These are phyloP conservation scores for Novumbra hubbsi DNA, from an alignment of 2,797 vertebrate species.

Conservation along the genomic window DNA sequence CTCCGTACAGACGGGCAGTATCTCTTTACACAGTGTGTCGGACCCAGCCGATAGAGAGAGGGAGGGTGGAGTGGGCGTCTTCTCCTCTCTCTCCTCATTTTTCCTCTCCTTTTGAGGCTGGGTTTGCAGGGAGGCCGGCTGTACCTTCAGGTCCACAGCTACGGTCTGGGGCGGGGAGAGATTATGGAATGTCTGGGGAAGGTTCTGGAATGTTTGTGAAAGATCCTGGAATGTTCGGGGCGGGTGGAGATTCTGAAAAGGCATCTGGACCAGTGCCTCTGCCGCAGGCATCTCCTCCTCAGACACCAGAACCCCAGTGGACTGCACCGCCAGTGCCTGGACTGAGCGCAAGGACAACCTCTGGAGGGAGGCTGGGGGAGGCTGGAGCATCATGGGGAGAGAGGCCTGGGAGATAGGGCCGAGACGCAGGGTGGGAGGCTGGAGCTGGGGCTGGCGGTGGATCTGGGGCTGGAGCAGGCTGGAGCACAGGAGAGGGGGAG, in stretches of 20 bases:
- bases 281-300: slow-evolving; percentile 85
- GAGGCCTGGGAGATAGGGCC: slow-evolving; percentile 68
- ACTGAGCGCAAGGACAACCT: slow-evolving; percentile 82
- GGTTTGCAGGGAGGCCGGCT: slow-evolving; percentile 68
- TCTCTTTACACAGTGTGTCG: slow-evolving; percentile 70
- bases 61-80: slow-evolving; percentile 66
- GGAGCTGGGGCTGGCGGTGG: slow-evolving; percentile 77
- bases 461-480: slow-evolving; percentile 82
- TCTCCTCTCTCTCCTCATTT: slow-evolving; percentile 76
- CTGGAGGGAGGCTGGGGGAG: slow-evolving; percentile 76
- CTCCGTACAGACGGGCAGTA: slow-evolving; percentile 49
- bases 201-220: slow-evolving; percentile 35
- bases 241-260: slow-evolving; percentile 80
- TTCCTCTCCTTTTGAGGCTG: slow-evolving; percentile 68
- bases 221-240: slow-evolving; percentile 75
- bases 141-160: slow-evolving; percentile 90
- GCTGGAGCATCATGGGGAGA: slow-evolving; percentile 69
- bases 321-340: slow-evolving; percentile 83
- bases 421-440: slow-evolving; percentile 70
- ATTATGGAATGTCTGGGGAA: slow-evolving; percentile 77
- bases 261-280: slow-evolving; percentile 85
- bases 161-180: slow-evolving; percentile 85
- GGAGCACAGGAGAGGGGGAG: slow-evolving; percentile 72
- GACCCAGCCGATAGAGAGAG: slow-evolving; percentile 73
- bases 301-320: slow-evolving; percentile 82